Conservation (phyloP, 2,797 vertebrate genomes). For the Chaenodraco wilsoni region DNA sequence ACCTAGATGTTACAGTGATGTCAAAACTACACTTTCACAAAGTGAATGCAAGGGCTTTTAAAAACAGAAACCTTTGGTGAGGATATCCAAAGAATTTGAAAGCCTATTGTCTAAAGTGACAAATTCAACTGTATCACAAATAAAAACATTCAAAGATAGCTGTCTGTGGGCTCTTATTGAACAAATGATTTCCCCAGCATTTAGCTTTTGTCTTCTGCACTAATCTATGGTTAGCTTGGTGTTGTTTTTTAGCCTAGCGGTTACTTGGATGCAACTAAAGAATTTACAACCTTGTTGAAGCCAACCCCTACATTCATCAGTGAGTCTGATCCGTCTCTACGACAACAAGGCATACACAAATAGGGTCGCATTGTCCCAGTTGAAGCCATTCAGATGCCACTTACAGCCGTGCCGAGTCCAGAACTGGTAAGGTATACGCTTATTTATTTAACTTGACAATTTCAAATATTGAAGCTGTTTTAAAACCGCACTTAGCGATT, state of each 20-base stretch:
- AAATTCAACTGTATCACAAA: slow-evolving; percentile 46
- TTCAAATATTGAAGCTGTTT: neutral
- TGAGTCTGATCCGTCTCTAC: slow-evolving; percentile 46
- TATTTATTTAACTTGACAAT: neutral
- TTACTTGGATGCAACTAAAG: slow-evolving; percentile 6
- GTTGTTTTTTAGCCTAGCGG: neutral
- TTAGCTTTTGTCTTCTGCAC: neutral
- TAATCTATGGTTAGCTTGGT: neutral
- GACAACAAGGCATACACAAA: slow-evolving; percentile 72
- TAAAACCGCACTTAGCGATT: neutral
- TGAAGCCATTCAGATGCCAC: slow-evolving; percentile 44
- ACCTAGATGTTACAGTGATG: slow-evolving; percentile 58
- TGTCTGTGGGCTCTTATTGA: neutral
- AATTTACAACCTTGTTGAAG: slow-evolving; percentile 27
- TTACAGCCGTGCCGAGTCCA: slow-evolving; percentile 48
- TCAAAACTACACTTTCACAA: slow-evolving; percentile 58
- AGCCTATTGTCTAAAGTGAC: slow-evolving; percentile 37
- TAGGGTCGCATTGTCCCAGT: slow-evolving; percentile 35
- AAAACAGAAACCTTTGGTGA: slow-evolving; percentile 31
- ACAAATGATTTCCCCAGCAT: neutral
- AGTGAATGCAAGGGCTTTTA: slow-evolving; percentile 71
- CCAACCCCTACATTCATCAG: slow-evolving; percentile 37
- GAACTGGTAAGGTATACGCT: slow-evolving; percentile 59
- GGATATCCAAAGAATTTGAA: slow-evolving; percentile 66
- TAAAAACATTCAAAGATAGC: slow-evolving; percentile 25